A percentile compares a stretch with the other conserved stretches of the same genome.
phyloP scores from a whole-genome alignment of 2,113 vertebrate species.

The Cavia aperea region DNA sequence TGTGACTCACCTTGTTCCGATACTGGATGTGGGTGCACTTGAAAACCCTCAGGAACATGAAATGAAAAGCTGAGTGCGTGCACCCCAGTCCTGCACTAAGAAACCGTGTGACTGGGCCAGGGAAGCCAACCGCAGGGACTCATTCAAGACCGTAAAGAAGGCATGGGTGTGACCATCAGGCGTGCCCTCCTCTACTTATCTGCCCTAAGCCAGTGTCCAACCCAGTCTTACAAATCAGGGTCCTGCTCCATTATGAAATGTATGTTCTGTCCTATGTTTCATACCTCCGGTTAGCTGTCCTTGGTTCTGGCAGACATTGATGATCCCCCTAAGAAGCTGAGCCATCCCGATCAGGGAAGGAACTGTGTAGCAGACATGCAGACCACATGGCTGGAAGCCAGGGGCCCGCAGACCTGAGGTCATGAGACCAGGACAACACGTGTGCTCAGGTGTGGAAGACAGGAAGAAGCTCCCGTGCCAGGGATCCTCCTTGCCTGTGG shows the following conservation, averaged over 20 bases:
- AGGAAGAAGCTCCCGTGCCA: neutral
- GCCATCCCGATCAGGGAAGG: neutral
- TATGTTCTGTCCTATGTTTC: neutral
- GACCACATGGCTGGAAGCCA: neutral
- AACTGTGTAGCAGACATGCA: too few species aligned
- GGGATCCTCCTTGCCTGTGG: neutral
- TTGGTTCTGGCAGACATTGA: neutral
- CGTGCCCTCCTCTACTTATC: neutral
- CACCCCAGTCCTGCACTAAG: neutral
- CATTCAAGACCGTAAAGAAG: neutral
- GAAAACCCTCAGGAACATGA: neutral
- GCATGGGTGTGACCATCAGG: neutral
- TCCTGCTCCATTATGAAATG: neutral
- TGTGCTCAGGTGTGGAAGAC: neutral
- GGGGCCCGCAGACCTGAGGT: neutral
- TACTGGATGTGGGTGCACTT: neutral
- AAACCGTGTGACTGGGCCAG: neutral
- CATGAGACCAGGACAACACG: fast-evolving
- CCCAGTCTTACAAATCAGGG: neutral
- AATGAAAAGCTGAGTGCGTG: neutral
- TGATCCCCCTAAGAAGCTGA: neutral
- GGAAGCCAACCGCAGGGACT: neutral
- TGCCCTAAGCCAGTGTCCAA: neutral
- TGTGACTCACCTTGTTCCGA: neutral
- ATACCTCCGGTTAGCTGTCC: neutral